phyloP scores from a whole-genome alignment of 2,888 invertebrate genomes.

The Melanostoma mellinum region DNA sequence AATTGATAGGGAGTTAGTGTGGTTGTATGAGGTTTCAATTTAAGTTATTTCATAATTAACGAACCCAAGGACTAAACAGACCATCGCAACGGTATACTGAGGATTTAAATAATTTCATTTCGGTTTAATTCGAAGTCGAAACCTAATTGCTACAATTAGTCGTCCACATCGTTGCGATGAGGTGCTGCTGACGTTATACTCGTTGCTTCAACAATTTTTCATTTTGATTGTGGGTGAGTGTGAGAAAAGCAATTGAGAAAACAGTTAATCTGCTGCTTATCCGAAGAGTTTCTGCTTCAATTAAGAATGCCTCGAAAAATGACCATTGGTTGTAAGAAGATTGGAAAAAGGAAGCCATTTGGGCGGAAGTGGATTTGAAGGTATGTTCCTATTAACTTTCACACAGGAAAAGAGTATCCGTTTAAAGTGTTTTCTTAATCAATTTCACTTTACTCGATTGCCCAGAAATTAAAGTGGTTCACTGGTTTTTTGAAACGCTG shows the following conservation, averaged over 20 bases:
- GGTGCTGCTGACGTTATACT: slow-evolving; percentile 39
- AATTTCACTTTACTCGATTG: no score
- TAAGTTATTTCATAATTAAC: slow-evolving; percentile 67
- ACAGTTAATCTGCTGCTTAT: slow-evolving; percentile 39
- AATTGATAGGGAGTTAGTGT: slow-evolving; percentile 36
- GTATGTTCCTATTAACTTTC: not conserved
- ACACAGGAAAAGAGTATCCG: no score
- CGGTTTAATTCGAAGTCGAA: slow-evolving; percentile 62
- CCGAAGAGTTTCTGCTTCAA: slow-evolving; percentile 10
- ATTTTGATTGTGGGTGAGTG: not conserved
- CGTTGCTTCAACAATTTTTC: slow-evolving; percentile 23
- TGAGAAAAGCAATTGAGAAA: slow-evolving; percentile 1
- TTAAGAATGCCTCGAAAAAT: slow-evolving; percentile 50
- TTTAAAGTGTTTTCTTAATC: no score
- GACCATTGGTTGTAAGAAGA: slow-evolving; percentile 15
- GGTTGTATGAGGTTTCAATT: slow-evolving; percentile 54
- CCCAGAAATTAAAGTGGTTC: no score
- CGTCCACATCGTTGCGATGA: slow-evolving; percentile 33
- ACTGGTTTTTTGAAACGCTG: no score
- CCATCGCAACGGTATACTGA: slow-evolving; percentile 1
- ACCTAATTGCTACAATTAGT: slow-evolving; percentile 67
- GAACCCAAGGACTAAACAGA: slow-evolving; percentile 15
- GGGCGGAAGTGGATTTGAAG: slow-evolving; percentile 24
- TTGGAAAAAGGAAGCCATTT: slow-evolving; percentile 25
- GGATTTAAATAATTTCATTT: slow-evolving; percentile 68